A percentile compares a stretch with the other conserved stretches of the same genome.
These are phyloP conservation scores for Gracilinanus agilis DNA, from an alignment of 2,113 vertebrate genomes.

Conservation along the genomic window DNA sequence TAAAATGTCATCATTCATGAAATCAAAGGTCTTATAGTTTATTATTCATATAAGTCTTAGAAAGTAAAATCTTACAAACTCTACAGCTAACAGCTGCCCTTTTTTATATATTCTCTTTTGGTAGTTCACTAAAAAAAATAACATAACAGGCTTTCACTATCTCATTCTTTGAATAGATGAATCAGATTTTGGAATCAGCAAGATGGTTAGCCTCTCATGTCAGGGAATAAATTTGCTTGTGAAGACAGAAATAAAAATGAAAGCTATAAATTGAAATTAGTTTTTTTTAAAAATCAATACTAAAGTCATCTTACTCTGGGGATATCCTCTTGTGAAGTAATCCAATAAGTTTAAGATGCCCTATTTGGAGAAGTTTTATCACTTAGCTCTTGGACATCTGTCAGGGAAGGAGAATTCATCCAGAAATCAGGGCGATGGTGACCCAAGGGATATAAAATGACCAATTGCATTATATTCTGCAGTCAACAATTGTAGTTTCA, in stretches of 20 bases:
- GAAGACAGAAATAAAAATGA: conserved; percentile 35
- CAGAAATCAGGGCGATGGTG: not conserved
- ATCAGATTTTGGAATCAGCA: not conserved
- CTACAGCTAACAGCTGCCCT: not conserved
- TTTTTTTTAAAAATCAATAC: conserved; percentile 25
- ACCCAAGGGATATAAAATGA: not conserved
- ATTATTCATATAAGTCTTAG: conserved; percentile 31
- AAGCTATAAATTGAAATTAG: not conserved
- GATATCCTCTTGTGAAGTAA: not conserved
- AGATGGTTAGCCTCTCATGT: not conserved
- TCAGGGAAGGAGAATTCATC: conserved; percentile 6
- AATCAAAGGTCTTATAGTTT: conserved; percentile 9
- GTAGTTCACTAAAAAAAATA: not conserved
- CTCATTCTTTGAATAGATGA: conserved; percentile 32
- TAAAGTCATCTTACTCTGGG: not conserved
- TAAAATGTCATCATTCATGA: not conserved
- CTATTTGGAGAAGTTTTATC: conserved; percentile 21
- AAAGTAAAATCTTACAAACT: conserved; percentile 15
- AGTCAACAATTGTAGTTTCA: not conserved
- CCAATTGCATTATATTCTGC: not conserved
- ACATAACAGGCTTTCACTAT: not conserved
- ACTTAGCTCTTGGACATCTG: not conserved
- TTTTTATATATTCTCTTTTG: not conserved
- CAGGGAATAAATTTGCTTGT: conserved; percentile 20
- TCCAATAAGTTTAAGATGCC: not conserved